Conservation (phyloP, 2,888 invertebrate genomes). For the Serripes groenlandicus region DNA sequence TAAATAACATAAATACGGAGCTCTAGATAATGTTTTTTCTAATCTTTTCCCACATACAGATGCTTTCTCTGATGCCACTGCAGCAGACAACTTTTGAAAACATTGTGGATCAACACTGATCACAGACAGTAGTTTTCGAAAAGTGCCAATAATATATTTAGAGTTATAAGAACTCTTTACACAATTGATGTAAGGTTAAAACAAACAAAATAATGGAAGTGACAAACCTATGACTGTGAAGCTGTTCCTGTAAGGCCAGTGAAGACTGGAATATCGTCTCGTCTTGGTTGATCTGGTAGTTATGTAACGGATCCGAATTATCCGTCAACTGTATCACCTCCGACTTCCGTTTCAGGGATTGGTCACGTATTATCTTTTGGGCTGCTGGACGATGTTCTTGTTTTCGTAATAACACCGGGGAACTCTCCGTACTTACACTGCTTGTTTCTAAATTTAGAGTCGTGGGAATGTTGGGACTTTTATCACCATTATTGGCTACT, state of each 20-base stretch:
- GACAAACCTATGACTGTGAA: conserved; percentile 81
- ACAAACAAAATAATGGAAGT: no score
- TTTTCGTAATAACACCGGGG: not conserved
- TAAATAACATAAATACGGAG: no score
- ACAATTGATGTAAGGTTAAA: no score
- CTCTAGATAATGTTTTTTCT: no score
- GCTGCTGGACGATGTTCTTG: not conserved
- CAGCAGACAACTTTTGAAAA: not conserved
- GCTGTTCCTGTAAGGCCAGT: conserved; percentile 73
- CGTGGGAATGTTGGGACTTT: no score
- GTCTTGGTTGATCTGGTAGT: conserved; percentile 87
- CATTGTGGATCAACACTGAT: not conserved
- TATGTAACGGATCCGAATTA: conserved; percentile 91
- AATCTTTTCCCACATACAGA: not conserved
- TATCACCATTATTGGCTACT: no score
- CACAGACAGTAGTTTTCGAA: no score
- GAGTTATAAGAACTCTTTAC: no score
- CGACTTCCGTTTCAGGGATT: conserved; percentile 20
- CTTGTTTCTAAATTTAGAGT: no score
- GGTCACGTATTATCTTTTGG: not conserved
- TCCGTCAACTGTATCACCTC: conserved; percentile 74
- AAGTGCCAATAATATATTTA: no score
- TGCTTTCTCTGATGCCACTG: not conserved
- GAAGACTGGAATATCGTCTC: conserved; percentile 83
- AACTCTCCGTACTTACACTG: not conserved